Evolutionary conservation across 2,888 invertebrate genomes (phyloP).

Genomic region (Muscina levida): DNA sequence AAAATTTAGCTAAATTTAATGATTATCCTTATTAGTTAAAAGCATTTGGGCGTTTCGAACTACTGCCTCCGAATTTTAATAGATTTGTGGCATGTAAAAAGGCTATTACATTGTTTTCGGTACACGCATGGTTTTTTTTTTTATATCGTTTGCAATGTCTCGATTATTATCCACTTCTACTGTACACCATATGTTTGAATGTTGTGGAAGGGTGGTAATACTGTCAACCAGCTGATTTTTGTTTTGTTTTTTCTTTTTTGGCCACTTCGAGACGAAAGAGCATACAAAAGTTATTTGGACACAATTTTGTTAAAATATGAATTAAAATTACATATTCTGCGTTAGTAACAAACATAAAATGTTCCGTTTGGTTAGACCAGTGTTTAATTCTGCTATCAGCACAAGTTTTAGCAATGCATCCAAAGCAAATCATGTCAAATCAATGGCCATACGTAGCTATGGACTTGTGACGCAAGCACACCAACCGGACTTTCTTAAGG

Average conservation of each 20-base stretch:
- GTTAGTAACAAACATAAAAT: background rate
- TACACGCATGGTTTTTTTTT: too few species aligned
- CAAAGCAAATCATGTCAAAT: background rate
- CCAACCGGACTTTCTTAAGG: background rate
- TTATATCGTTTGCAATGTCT: too few species aligned
- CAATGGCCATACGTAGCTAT: conserved; percentile 37
- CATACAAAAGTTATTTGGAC: too few species aligned
- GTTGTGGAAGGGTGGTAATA: too few species aligned
- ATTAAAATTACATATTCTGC: conserved; percentile 42
- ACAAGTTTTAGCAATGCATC: background rate
- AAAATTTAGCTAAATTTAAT: too few species aligned
- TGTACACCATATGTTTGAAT: too few species aligned
- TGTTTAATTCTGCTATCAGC: background rate
- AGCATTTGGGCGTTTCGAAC: too few species aligned
- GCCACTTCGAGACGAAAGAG: background rate
- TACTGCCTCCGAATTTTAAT: too few species aligned
- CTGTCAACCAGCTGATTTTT: conserved; percentile 59
- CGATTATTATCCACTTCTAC: too few species aligned
- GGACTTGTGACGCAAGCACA: conserved; percentile 25
- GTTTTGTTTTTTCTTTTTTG: conserved; percentile 48
- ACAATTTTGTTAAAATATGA: conserved; percentile 35
- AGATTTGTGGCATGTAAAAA: too few species aligned
- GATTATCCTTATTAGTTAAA: too few species aligned
- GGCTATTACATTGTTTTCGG: too few species aligned
- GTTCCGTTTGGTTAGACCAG: conserved; percentile 25